Conservation (phyloP, 2,888 invertebrate genomes). For the Drosophila anceps region DNA sequence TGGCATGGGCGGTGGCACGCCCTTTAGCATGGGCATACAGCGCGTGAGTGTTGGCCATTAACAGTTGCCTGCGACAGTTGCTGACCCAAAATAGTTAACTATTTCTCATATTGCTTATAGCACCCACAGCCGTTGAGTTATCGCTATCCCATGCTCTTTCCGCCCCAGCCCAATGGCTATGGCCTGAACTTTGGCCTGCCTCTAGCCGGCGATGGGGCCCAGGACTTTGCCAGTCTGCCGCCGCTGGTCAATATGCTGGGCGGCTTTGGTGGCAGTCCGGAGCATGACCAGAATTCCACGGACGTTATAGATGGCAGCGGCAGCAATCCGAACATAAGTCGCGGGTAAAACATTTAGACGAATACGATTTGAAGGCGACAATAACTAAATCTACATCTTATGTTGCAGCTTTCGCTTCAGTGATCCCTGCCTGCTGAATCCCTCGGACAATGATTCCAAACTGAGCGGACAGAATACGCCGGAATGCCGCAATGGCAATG, state of each 20-base stretch:
- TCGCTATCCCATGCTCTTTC: constrained; percentile 82
- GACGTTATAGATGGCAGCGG: constrained; percentile 84
- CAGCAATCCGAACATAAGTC: constrained; percentile 83
- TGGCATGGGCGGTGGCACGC: constrained; percentile 64
- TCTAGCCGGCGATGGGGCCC: constrained; percentile 79
- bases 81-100: constrained; percentile 15
- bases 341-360: constrained; percentile 70
- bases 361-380: background rate
- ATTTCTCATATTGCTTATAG: constrained; percentile 63
- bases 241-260: constrained; percentile 87
- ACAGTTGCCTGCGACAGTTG: constrained; percentile 10
- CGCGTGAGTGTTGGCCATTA: constrained; percentile 76
- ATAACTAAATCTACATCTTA: accelerated
- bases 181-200: constrained; percentile 63
- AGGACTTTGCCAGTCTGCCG: constrained; percentile 89
- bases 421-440: constrained; percentile 85
- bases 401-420: constrained; percentile 83
- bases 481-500: constrained; percentile 75
- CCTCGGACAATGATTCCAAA: constrained; percentile 85
- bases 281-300: constrained; percentile 83
- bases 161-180: constrained; percentile 62
- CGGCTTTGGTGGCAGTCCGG: constrained; percentile 69
- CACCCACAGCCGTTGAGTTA: constrained; percentile 76
- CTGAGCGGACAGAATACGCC: constrained; percentile 84
- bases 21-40: constrained; percentile 84